Conservation (phyloP, 2,113 vertebrate species). For the Pterocles burchelli region DNA sequence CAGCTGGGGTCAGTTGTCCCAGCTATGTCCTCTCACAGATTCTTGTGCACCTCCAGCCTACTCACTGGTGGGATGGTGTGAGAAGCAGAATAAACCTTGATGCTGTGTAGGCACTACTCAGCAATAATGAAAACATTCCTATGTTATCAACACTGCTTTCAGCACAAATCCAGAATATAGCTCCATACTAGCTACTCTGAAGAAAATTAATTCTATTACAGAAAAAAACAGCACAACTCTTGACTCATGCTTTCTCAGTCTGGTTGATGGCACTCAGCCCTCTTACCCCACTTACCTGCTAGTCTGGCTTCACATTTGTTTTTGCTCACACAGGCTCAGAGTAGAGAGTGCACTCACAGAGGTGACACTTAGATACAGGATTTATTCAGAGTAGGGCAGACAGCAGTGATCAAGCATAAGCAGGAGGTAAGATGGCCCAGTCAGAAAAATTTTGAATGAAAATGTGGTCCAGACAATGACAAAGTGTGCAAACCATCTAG, state of each 20-base stretch:
- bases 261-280: background rate
- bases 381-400: background rate
- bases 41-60: background rate
- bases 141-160: background rate
- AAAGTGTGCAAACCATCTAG: background rate
- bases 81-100: background rate
- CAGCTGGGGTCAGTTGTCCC: accelerated
- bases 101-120: background rate
- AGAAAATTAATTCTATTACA: background rate
- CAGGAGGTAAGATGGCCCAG: background rate
- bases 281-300: background rate
- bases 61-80: background rate
- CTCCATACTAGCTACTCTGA: background rate
- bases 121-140: accelerated
- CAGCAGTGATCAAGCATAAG: background rate
- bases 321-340: background rate
- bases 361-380: background rate
- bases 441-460: background rate
- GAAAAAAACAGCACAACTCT: background rate
- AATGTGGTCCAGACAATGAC: background rate
- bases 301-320: background rate
- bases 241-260: background rate
- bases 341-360: background rate
- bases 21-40: background rate
- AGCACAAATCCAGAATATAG: background rate